These are phyloP conservation scores for Periphyllus acericola DNA, from an alignment of 2,888 invertebrate species.

Conservation along the genomic window DNA sequence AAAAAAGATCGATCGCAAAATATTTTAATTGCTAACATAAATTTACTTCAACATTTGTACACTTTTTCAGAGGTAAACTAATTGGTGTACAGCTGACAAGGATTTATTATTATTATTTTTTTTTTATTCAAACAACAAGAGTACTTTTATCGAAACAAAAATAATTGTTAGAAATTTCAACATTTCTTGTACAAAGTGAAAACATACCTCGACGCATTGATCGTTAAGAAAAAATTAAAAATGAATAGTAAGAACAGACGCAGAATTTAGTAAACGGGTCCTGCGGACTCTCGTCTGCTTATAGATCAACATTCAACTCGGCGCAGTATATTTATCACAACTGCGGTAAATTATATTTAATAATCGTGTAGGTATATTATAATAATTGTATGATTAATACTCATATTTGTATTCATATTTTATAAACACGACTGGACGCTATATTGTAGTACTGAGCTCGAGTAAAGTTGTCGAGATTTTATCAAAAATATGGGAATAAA, in stretches of 20 bases:
- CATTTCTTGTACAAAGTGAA: not conserved
- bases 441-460: no score
- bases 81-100: slow-evolving; percentile 5
- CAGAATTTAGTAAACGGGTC: not conserved
- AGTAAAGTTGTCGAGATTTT: no score
- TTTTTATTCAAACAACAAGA: not conserved
- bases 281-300: not conserved
- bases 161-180: slow-evolving; percentile 16
- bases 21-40: slow-evolving; percentile 13
- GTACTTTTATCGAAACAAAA: not conserved
- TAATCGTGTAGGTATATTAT: no score
- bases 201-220: not conserved
- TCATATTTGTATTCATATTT: no score
- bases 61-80: slow-evolving; percentile 18
- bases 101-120: slow-evolving; percentile 18
- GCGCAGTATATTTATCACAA: no score
- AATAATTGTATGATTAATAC: no score
- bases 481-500: no score
- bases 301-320: no score
- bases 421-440: no score
- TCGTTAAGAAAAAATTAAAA: not conserved
- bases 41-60: not conserved
- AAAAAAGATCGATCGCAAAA: not conserved
- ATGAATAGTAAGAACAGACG: not conserved
- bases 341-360: no score